Base-by-base conservation (phyloP, 2,113 vertebrate genomes). In the Syngnathoides biaculeatus region DNA sequence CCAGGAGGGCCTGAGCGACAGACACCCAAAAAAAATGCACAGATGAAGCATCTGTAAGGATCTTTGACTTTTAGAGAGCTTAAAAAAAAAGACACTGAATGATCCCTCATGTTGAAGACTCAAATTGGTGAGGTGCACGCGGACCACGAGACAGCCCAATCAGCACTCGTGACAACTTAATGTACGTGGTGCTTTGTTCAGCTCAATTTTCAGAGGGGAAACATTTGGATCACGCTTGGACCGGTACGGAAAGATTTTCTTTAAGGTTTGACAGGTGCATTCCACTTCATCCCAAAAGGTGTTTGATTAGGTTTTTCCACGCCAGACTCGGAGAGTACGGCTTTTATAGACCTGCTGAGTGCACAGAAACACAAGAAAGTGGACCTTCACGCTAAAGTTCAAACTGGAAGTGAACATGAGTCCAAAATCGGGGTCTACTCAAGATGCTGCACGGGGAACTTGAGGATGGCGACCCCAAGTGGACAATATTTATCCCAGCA, bases 1-100 rank as follows among this genome's bases (percentile, higher is more conserved):
- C 94, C 19, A 97, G 89, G 8, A 98, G 89, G 0, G 88, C 93
- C 95, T 96, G 80, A 14, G 56, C 64, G n/a, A 64, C n/a, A 69
- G 47, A 61, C 8, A 17, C n/a, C n/a, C n/a, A n/a, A n/a, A n/a
- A n/a, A 6, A 68, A 22, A 42, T 2, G 30, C 1, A 38, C 11
- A 17, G 8, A 61, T 61, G 35, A 40, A 40, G 17, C 17, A 40
- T 30, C 10, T 20, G 8, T 52, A 4, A 20, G 57, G 2, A 20
- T 8, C 27, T 8, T 35, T 30, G 27, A 35, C 30, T 15, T 56
- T 27, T 53, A 8, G 1, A 3, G 48, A 52, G 50, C 22, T 55
- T n/a, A 17, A 45, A 45, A 17, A 17, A 45, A 17, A 3, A 45
- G 15, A 43, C 42, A 61, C 56, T 65, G 63, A 72, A 71, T 78